Evolutionary conservation across 2,888 invertebrate genomes (phyloP), one percentile per base, ranked within the genome.

Genomic region (Rhagium mordax): DNA sequence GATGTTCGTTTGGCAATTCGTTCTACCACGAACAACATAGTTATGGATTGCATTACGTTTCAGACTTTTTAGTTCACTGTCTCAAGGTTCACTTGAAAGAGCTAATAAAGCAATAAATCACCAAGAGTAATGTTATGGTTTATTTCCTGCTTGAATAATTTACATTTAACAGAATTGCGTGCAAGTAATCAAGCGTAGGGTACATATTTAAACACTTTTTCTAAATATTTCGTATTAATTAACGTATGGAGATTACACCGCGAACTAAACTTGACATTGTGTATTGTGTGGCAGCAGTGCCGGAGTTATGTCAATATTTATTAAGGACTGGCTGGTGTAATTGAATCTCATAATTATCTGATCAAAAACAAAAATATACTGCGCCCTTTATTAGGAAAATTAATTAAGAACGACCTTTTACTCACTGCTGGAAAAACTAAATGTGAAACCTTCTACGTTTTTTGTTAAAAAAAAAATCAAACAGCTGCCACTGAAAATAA

Each of bases 201-300:
- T 51, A 77, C 74, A 77, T 75, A 72, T 65, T 76, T 71, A 74
- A 73, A 59, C 51, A 57, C 13, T 57, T 21, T 77, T 78, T 80
- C 27, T 29, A 29, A 59, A 16, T 16, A 20, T 1, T 47, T 61
- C 27, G 7, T 7, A 16, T 18, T 51, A 51, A 18, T 51, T 16
- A 51, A 51, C 20, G 16, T 51, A 16, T 16, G 49, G 49, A 49
- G 15, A 29, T 29, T 29, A 33, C 33, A 33, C 33, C 7, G 33
- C 13, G 10, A 10, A 13, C 13, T 33, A 33, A 33, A 33, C 33
- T 53, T 53, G 51, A 53, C 20, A 53, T 53, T 18, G 51, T 53
- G 20, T 18, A 13, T 53, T 20, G 16, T 20, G 51, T 20, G 21
- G 20, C 8, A 53, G n/a, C n/a, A n/a, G n/a, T n/a, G n/a, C n/a